Percentiles rank a stretch among this genome's conserved stretches.
Conservation (phyloP, 2,888 invertebrate species). For the Pherbina coryleti region DNA sequence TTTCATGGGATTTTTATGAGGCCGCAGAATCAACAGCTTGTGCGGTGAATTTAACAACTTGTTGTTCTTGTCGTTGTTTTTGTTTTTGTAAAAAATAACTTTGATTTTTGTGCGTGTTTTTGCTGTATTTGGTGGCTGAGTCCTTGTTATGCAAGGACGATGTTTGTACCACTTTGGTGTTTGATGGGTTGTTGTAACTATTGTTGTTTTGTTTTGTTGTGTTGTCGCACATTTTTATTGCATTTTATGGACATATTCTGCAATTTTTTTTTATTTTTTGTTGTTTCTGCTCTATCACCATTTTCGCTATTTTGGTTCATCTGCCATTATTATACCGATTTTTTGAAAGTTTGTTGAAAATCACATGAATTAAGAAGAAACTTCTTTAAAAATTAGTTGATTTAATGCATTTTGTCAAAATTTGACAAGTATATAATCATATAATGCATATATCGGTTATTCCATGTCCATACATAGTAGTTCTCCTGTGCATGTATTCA, state of each 20-base stretch:
- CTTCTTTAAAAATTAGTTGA: no score
- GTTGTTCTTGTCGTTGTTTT: conserved; percentile 34
- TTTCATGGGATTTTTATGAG: conserved; percentile 66
- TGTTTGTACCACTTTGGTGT: conserved; percentile 49
- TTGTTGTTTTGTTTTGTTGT: conserved; percentile 22
- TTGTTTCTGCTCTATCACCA: conserved; percentile 1
- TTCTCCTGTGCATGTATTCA: no score
- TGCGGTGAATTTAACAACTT: conserved; percentile 66
- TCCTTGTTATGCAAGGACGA: conserved; percentile 53
- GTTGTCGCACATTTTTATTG: conserved; percentile 3
- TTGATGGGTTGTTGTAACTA: conserved; percentile 41
- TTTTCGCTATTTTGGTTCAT: not conserved
- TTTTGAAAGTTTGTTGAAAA: no score
- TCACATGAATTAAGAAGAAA: not conserved
- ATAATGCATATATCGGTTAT: no score
- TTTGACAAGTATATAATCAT: no score
- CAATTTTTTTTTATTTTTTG: conserved; percentile 2
- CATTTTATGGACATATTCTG: conserved; percentile 37
- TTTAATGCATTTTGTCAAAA: no score
- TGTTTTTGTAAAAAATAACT: conserved; percentile 38
- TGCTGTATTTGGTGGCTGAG: conserved; percentile 39
- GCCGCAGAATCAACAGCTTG: conserved; percentile 67
- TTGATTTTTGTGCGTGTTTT: conserved; percentile 55
- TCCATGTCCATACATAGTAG: no score
- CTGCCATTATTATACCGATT: no score